A percentile compares a stretch with the other conserved stretches of the same genome.
Evolutionary conservation across 2,888 invertebrate genomes (phyloP).

Genomic region (Dryobota labecula): DNA sequence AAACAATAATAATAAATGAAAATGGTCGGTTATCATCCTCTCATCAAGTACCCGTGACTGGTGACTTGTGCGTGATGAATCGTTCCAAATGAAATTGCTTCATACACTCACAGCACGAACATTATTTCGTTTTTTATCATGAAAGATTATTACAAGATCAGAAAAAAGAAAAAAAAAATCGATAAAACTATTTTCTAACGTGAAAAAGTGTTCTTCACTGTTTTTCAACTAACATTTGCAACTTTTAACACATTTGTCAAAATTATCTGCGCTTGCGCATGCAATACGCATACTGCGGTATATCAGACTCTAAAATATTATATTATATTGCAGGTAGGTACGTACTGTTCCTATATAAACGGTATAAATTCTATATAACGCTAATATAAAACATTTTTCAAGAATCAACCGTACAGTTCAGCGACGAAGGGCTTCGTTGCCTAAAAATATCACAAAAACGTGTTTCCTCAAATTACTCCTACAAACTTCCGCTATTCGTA

Average conservation of each 20-base stretch:
- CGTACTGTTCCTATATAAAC: too few relatives aligned
- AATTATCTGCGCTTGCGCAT: background rate
- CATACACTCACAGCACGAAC: constrained; percentile 20
- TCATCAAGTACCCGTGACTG: constrained; percentile 55
- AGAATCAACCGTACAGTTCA: background rate
- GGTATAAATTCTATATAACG: background rate
- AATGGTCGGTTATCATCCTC: constrained; percentile 46
- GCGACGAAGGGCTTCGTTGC: background rate
- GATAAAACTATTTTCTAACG: background rate
- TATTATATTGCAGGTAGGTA: too few relatives aligned
- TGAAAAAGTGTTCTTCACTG: background rate
- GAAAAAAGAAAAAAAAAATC: background rate
- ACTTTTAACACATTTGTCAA: background rate
- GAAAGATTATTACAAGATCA: too few relatives aligned
- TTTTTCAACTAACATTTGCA: background rate
- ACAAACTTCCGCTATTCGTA: constrained; percentile 12
- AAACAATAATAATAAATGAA: constrained; percentile 44
- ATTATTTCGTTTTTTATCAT: background rate
- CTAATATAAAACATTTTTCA: background rate
- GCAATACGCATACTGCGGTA: background rate
- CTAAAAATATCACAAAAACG: constrained; percentile 20
- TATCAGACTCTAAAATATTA: background rate
- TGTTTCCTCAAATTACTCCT: constrained; percentile 7
- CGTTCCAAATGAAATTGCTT: constrained; percentile 60
- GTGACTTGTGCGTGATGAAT: constrained; percentile 63